phyloP scores from a whole-genome alignment of 2,797 vertebrate species.

The Siniperca scherzeri region DNA sequence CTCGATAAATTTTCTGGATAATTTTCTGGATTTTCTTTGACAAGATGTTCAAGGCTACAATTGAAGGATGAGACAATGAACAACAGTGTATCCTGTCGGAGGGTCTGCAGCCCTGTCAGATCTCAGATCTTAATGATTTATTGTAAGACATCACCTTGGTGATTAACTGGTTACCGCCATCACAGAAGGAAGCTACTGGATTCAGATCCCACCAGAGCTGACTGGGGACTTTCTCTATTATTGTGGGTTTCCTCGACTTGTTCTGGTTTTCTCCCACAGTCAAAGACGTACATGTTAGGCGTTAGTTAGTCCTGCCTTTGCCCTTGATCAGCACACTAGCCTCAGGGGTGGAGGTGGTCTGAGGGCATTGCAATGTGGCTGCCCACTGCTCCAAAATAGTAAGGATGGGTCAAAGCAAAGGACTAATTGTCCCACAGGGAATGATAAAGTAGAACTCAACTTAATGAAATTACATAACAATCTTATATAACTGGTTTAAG shows the following conservation, averaged over 20 bases:
- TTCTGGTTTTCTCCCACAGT: conserved; percentile 5
- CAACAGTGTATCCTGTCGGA: not conserved
- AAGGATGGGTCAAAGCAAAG: not conserved
- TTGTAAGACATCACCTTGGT: not conserved
- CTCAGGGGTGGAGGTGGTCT: not conserved
- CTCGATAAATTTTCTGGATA: not conserved
- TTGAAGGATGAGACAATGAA: not conserved
- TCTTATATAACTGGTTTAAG: conserved; percentile 1
- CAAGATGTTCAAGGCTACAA: not conserved
- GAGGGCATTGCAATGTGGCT: conserved; percentile 10
- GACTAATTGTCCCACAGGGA: conserved; percentile 3
- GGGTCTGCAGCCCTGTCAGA: not conserved
- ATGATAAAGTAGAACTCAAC: conserved; percentile 7
- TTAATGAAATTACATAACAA: not conserved
- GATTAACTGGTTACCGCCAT: not conserved
- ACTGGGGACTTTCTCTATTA: not conserved
- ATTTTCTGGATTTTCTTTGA: not conserved
- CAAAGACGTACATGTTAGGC: not conserved
- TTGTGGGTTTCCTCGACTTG: conserved; percentile 7
- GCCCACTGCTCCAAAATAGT: conserved; percentile 4
- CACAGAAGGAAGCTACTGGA: not conserved
- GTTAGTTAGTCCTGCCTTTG: not conserved
- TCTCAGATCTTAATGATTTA: not conserved
- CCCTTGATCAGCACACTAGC: not conserved
- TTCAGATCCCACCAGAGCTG: not conserved